Conservation (phyloP, 1,140 invertebrate species). For the Glossosoma conforme region DNA sequence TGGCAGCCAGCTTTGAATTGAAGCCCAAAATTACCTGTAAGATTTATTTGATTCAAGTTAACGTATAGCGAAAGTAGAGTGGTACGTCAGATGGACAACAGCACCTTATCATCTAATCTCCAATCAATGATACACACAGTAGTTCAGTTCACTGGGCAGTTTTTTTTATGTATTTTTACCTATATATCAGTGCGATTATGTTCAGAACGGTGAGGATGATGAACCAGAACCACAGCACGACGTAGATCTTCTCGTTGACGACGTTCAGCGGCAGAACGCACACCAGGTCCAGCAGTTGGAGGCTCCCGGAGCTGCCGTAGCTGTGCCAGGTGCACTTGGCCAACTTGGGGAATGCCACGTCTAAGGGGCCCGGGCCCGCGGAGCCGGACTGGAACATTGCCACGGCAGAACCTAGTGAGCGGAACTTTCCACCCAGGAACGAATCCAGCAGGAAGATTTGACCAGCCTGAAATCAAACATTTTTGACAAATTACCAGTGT, state of each 20-base stretch:
- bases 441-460: slow-evolving; percentile 61
- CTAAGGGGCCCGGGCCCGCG: slow-evolving; percentile 50
- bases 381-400: slow-evolving; percentile 37
- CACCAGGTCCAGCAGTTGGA: slow-evolving; percentile 59
- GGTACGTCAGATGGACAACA: too few relatives aligned
- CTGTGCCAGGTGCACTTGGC: slow-evolving; percentile 71
- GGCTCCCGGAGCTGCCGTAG: slow-evolving; percentile 58
- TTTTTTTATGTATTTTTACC: too few relatives aligned
- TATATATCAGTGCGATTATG: slow-evolving; percentile 59
- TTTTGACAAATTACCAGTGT: too few relatives aligned
- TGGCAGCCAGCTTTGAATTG: too few relatives aligned
- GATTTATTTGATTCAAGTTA: too few relatives aligned
- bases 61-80: too few relatives aligned
- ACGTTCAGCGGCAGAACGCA: slow-evolving; percentile 74
- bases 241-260: slow-evolving; percentile 76
- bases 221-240: slow-evolving; percentile 79
- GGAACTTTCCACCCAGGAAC: slow-evolving; percentile 71
- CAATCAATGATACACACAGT: too few relatives aligned
- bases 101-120: too few relatives aligned
- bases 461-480: slow-evolving; percentile 50
- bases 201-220: slow-evolving; percentile 61
- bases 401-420: slow-evolving; percentile 62
- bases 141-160: too few relatives aligned
- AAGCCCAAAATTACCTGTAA: too few relatives aligned
- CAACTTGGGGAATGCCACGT: slow-evolving; percentile 66